Base-by-base conservation (phyloP, 2,888 invertebrate species). In the Merodon equestris region DNA sequence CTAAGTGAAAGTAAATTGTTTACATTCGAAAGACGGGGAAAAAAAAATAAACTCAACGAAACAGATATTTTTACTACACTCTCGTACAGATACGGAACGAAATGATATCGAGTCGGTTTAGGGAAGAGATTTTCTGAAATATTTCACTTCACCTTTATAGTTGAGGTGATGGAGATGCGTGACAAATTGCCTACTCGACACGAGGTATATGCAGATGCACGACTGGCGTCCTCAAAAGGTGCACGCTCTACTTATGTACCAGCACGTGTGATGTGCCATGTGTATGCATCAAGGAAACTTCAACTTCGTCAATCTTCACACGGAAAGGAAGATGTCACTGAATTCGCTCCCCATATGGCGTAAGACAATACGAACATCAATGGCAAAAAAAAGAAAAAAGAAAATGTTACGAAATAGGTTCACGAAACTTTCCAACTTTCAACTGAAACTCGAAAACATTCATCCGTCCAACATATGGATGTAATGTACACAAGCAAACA, bases 1-100 rank as follows among this genome's bases (percentile, higher is more conserved):
- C 57, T 56, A 53, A 77, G 77, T 77, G 77, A 77, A 77, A 77
- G 77, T 77, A 77, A 77, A 77, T 63, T 68, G 67, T 73, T 73
- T 58, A 47, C 34, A 60, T 45, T 51, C 58, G 53, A 68, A 53
- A 53, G 3, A 40, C 3, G 10, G 9, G 9, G 9, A 40, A 40
- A 40, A 40, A 40, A 40, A 40, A 40, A 40, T 2, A 27, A 27
- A 27, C 27, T 7, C 27, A 27, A 27, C 3, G 27, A 27, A 27
- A 27, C 27, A 27, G 27, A 27, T 27, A 27, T 7, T 27, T 7
- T 2, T 7, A 27, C 27, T 27, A n/a, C n/a, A n/a, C n/a, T n/a
- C n/a, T n/a, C n/a, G 27, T 27, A 27, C 7, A 27, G 7, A 27
- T 7, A 27, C 2, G 27, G 7, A 27, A 27, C 27, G 27, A 27